Evolutionary conservation across 2,797 vertebrate species (phyloP).

Genomic region (Protonibea diacanthus): DNA sequence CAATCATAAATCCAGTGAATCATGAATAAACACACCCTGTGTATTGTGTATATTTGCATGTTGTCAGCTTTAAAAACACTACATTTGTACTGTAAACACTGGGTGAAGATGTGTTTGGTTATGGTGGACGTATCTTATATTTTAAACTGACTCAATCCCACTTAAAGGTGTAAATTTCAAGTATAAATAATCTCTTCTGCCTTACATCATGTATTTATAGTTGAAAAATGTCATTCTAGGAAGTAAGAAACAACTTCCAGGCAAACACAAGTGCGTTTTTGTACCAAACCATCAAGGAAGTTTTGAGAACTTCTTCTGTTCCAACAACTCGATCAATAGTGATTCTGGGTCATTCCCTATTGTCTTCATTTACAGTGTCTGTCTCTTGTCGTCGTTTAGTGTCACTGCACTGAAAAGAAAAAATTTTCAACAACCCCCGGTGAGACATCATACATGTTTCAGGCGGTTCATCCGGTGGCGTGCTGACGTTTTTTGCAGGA

Average conservation of each 20-base stretch:
- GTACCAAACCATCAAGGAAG: neutral
- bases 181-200: no score
- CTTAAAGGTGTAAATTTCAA: neutral
- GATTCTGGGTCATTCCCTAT: neutral
- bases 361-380: no score
- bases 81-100: neutral
- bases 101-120: neutral
- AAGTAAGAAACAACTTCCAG: neutral
- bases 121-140: neutral
- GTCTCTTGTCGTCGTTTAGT: neutral
- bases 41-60: neutral
- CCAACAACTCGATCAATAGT: fast-evolving
- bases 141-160: neutral
- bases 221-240: neutral
- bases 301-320: no score
- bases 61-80: neutral
- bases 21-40: neutral
- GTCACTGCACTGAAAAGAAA: neutral
- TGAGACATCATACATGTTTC: conserved; percentile 42
- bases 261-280: neutral
- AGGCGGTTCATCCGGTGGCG: conserved; percentile 59
- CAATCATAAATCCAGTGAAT: no score
- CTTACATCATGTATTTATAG: neutral
- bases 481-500: conserved; percentile 82
- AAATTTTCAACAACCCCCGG: neutral